Percentiles rank a stretch among this genome's conserved stretches.
Evolutionary conservation across 2,888 invertebrate species (phyloP).

Genomic region (Cerceris rybyensis): DNA sequence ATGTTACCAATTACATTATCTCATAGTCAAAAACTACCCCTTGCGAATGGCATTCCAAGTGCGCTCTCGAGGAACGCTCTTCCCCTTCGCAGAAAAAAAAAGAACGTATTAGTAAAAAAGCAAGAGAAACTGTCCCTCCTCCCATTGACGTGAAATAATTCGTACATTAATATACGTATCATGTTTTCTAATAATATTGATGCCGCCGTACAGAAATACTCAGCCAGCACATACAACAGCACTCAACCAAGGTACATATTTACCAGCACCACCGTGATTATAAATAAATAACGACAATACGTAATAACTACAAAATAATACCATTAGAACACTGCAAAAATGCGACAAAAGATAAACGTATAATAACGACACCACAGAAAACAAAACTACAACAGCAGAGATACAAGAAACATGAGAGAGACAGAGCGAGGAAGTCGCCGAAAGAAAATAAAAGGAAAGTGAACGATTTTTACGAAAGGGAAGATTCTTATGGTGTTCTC

Average conservation of each 20-base stretch:
- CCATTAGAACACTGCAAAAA: conserved; percentile 19
- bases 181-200: conserved; percentile 38
- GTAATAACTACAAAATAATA: conserved; percentile 30
- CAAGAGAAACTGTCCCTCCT: no score
- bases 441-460: not conserved
- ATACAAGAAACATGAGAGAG: not conserved
- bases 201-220: conserved; percentile 74
- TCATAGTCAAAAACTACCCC: no score
- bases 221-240: conserved; percentile 82
- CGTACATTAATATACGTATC: conserved; percentile 35
- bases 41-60: no score
- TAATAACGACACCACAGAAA: not conserved
- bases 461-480: conserved; percentile 21
- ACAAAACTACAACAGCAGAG: not conserved
- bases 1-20: not conserved
- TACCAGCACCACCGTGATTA: conserved; percentile 35
- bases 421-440: conserved; percentile 1
- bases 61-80: no score
- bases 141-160: not conserved
- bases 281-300: conserved; percentile 8
- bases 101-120: no score
- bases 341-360: not conserved
- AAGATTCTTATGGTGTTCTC: conserved; percentile 17
- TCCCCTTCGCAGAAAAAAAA: no score
- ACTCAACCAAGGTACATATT: conserved; percentile 81